A percentile compares a stretch with the other conserved stretches of the same genome.
Conservation (phyloP, 2,797 vertebrate genomes). For the Pangasius mekongensis region DNA sequence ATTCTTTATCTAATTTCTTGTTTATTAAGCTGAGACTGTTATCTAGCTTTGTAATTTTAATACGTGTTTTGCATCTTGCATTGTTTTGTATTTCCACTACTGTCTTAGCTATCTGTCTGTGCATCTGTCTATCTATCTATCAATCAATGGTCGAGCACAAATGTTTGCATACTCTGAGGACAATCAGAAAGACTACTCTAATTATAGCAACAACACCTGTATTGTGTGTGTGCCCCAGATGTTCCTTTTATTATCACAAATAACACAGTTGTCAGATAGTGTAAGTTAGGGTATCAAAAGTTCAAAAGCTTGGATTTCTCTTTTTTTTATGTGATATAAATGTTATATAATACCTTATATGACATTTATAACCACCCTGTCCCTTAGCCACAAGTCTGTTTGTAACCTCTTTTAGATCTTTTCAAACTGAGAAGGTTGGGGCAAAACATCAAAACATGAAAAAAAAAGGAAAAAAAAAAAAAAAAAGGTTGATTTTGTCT, state of each 20-base stretch:
- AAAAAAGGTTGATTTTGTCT: not conserved
- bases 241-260: not conserved
- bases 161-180: not conserved
- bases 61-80: not conserved
- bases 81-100: not conserved
- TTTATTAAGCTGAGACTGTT: not conserved
- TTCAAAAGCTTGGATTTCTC: not conserved
- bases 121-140: not conserved
- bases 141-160: not conserved
- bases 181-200: not conserved
- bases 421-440: not conserved
- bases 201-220: not conserved
- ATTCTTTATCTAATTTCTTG: not conserved
- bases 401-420: not conserved
- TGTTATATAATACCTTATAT: not conserved
- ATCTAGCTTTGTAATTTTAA: not conserved
- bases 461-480: too few species aligned
- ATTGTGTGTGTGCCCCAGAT: not conserved
- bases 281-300: not conserved
- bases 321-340: not conserved
- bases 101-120: not conserved
- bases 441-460: not conserved
- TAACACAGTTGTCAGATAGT: not conserved
- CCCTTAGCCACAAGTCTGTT: not conserved
- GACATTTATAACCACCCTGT: not conserved